phyloP scores from a whole-genome alignment of 2,888 invertebrate genomes.

The Spialia ferax region DNA sequence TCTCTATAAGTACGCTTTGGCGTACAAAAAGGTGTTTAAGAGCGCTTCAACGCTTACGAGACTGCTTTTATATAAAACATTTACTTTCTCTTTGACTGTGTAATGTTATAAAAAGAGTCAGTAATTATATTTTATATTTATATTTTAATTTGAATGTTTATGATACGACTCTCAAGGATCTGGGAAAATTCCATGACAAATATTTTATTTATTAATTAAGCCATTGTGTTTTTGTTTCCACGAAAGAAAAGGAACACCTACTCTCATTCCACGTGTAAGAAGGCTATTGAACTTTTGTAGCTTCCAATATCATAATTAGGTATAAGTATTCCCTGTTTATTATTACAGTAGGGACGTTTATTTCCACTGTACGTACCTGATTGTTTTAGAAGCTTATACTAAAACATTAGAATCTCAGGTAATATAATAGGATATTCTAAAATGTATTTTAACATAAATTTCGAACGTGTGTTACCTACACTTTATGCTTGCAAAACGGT shows the following conservation, averaged over 20 bases:
- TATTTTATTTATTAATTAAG: not conserved
- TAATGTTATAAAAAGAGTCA: not conserved
- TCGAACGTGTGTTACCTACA: too few relatives aligned
- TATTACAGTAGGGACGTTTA: not conserved
- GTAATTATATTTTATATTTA: too few relatives aligned
- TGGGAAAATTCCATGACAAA: not conserved
- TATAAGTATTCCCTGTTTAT: not conserved
- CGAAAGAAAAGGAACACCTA: not conserved
- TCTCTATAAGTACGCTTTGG: not conserved
- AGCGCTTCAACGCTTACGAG: not conserved
- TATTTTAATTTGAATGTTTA: too few relatives aligned
- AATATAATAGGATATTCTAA: too few relatives aligned
- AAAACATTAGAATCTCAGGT: too few relatives aligned
- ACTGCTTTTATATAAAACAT: slow-evolving; percentile 1
- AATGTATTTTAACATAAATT: too few relatives aligned
- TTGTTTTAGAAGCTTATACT: not conserved
- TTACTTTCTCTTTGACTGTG: not conserved
- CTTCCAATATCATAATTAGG: not conserved
- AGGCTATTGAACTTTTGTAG: not conserved
- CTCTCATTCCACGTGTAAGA: not conserved
- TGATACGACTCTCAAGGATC: not conserved
- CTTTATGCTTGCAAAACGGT: too few relatives aligned
- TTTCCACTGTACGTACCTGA: not conserved
- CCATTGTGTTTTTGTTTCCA: too few relatives aligned
- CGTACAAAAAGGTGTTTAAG: not conserved